phyloP scores from a whole-genome alignment of 2,888 invertebrate species.

The Alcis repandata region DNA sequence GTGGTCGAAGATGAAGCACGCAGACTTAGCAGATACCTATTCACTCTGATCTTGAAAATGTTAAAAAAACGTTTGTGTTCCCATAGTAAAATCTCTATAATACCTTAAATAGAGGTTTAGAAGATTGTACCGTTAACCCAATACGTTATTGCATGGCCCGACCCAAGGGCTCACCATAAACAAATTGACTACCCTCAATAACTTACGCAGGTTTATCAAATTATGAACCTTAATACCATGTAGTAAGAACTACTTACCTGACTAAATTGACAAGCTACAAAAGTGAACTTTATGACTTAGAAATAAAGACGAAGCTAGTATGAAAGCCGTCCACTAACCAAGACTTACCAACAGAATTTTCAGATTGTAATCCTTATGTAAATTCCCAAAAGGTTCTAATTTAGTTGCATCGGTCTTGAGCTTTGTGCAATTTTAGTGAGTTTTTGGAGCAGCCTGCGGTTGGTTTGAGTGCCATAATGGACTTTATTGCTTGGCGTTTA shows the following conservation, averaged over 20 bases:
- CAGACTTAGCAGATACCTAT: too few relatives aligned
- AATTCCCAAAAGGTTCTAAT: constrained; percentile 7
- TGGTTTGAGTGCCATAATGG: constrained; percentile 40
- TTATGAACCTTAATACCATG: constrained; percentile 1
- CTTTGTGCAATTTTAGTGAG: constrained; percentile 9
- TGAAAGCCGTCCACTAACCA: background rate
- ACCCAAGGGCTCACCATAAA: constrained; percentile 15
- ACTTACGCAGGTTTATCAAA: background rate
- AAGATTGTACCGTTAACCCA: background rate
- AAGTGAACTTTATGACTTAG: background rate
- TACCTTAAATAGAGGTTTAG: background rate
- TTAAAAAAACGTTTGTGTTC: too few relatives aligned
- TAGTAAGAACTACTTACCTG: background rate
- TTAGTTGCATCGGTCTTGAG: constrained; percentile 7
- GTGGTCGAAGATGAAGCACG: too few relatives aligned
- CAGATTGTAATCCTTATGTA: background rate
- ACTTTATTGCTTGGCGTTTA: constrained; percentile 43
- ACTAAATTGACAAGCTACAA: background rate
- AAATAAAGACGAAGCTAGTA: background rate
- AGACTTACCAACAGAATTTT: background rate
- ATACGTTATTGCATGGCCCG: background rate
- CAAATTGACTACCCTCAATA: constrained; percentile 12
- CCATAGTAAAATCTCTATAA: background rate
- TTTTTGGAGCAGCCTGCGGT: constrained; percentile 25
- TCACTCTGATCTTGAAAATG: too few relatives aligned